These are phyloP conservation scores for Microchrysa polita DNA, from an alignment of 2,888 invertebrate genomes.

Conservation along the genomic window DNA sequence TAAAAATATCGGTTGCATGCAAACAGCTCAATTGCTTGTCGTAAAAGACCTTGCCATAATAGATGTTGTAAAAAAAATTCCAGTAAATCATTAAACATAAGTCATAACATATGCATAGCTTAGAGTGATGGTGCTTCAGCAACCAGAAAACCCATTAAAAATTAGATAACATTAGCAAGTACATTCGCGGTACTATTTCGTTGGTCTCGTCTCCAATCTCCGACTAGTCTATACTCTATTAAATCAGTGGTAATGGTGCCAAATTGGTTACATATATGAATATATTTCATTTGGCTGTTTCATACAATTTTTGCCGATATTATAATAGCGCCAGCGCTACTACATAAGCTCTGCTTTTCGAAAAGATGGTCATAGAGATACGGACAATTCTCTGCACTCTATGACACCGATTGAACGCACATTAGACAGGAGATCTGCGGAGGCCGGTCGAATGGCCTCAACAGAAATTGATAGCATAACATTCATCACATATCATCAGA, in stretches of 20 bases:
- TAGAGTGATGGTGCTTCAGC: neutral
- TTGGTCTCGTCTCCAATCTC: neutral
- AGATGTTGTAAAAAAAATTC: neutral
- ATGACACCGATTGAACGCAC: slow-evolving; percentile 14
- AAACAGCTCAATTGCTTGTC: slow-evolving; percentile 30
- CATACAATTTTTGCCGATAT: no score
- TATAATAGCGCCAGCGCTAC: no score
- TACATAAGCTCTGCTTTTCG: no score
- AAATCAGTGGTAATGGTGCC: slow-evolving; percentile 19
- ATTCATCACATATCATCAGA: neutral
- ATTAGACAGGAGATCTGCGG: neutral
- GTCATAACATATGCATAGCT: no score
- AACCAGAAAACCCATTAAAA: slow-evolving; percentile 9
- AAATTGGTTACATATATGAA: slow-evolving; percentile 30
- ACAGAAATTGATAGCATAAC: neutral
- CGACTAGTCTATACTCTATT: neutral
- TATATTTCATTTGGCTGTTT: neutral
- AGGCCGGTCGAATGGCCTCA: neutral
- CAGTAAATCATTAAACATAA: neutral
- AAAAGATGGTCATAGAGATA: neutral
- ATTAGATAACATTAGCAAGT: slow-evolving; percentile 4
- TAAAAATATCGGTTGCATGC: slow-evolving; percentile 12
- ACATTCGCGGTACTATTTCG: neutral
- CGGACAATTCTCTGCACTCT: slow-evolving; percentile 33
- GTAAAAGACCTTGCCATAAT: slow-evolving; percentile 5